These are phyloP conservation scores for Drosophila anceps DNA, from an alignment of 2,888 invertebrate genomes.

Conservation along the genomic window DNA sequence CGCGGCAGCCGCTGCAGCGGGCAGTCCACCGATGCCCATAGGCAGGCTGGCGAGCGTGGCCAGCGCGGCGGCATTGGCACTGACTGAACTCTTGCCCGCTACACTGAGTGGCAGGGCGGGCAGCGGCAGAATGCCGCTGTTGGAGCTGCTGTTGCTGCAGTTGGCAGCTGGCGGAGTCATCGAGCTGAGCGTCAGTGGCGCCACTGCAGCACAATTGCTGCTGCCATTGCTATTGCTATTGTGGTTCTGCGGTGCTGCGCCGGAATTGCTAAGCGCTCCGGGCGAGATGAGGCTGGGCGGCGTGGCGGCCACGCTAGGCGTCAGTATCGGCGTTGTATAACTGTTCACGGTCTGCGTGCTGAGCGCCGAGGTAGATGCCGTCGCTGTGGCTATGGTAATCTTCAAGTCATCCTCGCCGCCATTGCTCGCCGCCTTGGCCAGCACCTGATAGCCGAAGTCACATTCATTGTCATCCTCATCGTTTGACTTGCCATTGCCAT, in stretches of 20 bases:
- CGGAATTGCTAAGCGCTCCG: slow-evolving; percentile 37
- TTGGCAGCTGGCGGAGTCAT: slow-evolving; percentile 52
- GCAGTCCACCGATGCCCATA: slow-evolving; percentile 55
- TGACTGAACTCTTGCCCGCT: slow-evolving; percentile 42
- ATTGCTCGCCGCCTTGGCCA: slow-evolving; percentile 79
- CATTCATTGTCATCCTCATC: slow-evolving; percentile 84
- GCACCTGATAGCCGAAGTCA: slow-evolving; percentile 83
- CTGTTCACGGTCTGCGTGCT: slow-evolving; percentile 66
- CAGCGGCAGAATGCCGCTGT: slow-evolving; percentile 68
- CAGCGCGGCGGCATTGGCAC: slow-evolving; percentile 54
- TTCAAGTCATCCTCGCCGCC: slow-evolving; percentile 78
- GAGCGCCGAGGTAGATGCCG: slow-evolving; percentile 41
- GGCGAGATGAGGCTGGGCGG: slow-evolving; percentile 67
- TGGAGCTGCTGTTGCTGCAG: slow-evolving; percentile 41
- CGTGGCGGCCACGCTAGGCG: slow-evolving; percentile 59
- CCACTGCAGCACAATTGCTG: slow-evolving; percentile 68
- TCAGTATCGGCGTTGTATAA: slow-evolving; percentile 53
- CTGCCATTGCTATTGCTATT: slow-evolving; percentile 64
- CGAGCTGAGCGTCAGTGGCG: slow-evolving; percentile 56
- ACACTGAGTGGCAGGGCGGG: slow-evolving; percentile 62
- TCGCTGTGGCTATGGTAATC: slow-evolving; percentile 60
- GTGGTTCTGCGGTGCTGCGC: slow-evolving; percentile 42
- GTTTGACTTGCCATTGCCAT: slow-evolving; percentile 72
- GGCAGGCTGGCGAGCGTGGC: slow-evolving; percentile 61
- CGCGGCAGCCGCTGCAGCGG: slow-evolving; percentile 53